These are phyloP conservation scores for Agrotis ipsilon DNA, from an alignment of 2,888 invertebrate genomes.

Conservation along the genomic window DNA sequence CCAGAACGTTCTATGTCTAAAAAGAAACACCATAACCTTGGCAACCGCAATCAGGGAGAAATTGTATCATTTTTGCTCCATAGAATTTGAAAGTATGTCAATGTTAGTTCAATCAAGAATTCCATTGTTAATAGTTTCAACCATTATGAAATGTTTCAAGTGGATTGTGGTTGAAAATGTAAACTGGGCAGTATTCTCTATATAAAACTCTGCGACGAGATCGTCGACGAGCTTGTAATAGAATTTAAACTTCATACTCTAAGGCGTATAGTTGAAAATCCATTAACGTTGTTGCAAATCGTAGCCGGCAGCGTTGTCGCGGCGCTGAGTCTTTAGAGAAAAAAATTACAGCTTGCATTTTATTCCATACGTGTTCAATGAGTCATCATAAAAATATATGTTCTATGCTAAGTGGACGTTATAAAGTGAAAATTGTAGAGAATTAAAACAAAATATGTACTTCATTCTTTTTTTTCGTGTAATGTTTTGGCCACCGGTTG, in stretches of 20 bases:
- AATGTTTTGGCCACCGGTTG: too few relatives aligned
- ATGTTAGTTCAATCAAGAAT: conserved; percentile 70
- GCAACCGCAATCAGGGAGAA: conserved; percentile 41
- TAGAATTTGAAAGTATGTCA: conserved; percentile 84
- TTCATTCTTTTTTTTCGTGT: too few relatives aligned
- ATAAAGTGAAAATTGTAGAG: not conserved
- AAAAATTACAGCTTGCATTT: not conserved
- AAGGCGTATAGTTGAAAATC: too few relatives aligned
- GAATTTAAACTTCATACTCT: too few relatives aligned
- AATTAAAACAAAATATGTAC: not conserved
- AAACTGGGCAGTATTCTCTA: conserved; percentile 38
- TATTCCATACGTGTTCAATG: conserved; percentile 21
- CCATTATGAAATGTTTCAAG: conserved; percentile 75
- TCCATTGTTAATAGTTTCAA: conserved; percentile 80
- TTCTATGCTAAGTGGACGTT: conserved; percentile 2
- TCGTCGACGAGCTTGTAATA: too few relatives aligned
- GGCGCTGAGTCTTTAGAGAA: too few relatives aligned
- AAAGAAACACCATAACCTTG: conserved; percentile 28
- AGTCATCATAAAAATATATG: conserved; percentile 9
- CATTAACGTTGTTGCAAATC: too few relatives aligned
- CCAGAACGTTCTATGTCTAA: not conserved
- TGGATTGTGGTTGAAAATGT: conserved; percentile 66
- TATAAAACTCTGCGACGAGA: too few relatives aligned
- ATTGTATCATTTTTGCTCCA: conserved; percentile 68
- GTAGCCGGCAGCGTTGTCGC: too few relatives aligned